Evolutionary conservation across 2,888 invertebrate genomes (phyloP).

Genomic region (Trisateles emortualis): DNA sequence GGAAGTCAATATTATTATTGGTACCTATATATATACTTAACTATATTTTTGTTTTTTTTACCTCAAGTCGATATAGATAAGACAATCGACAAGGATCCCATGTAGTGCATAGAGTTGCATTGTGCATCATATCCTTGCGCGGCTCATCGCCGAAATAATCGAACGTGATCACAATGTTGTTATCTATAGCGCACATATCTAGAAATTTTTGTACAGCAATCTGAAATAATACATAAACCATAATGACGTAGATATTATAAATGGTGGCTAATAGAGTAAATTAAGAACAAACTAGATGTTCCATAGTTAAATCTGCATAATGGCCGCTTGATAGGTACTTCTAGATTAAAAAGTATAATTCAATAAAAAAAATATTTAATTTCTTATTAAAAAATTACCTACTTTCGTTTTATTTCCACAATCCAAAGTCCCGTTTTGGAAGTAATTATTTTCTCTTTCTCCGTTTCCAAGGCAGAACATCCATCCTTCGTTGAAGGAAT

Average conservation of each 20-base stretch:
- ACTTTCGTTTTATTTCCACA: conserved; percentile 81
- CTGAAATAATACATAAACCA: no score
- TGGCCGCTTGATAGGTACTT: no score
- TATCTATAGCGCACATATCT: conserved; percentile 75
- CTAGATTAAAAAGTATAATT: no score
- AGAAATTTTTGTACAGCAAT: conserved; percentile 69
- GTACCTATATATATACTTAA: no score
- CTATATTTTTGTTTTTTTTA: no score
- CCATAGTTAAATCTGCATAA: no score
- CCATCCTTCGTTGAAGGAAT: conserved; percentile 82
- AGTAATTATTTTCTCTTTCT: conserved; percentile 80
- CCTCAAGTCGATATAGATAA: conserved; percentile 80
- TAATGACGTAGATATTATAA: no score
- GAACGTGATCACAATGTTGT: conserved; percentile 78
- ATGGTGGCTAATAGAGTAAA: no score
- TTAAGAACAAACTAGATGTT: no score
- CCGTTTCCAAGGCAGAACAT: conserved; percentile 82
- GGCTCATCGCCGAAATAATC: conserved; percentile 83
- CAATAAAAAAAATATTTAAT: neutral
- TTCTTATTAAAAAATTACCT: conserved; percentile 13
- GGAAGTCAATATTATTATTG: no score
- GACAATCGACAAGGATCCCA: conserved; percentile 81
- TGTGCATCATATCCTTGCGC: conserved; percentile 79
- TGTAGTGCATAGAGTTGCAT: conserved; percentile 75
- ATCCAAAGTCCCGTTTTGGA: conserved; percentile 79